Percentiles rank a stretch among this genome's conserved stretches.
Evolutionary conservation across 1,140 invertebrate genomes (phyloP).

Genomic region (Meteorus sp.): DNA sequence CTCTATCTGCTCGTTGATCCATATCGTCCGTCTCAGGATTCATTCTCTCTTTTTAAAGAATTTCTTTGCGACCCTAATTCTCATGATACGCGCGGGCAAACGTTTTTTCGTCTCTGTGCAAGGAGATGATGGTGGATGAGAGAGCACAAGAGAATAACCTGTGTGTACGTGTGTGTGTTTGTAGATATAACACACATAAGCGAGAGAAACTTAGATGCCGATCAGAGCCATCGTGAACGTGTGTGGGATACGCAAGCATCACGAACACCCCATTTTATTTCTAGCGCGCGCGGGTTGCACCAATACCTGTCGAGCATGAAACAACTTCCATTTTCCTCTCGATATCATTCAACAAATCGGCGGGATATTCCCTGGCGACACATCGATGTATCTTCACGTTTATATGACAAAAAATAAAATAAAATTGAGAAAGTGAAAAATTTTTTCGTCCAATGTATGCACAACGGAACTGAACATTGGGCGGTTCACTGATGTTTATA

Average conservation of each 20-base stretch:
- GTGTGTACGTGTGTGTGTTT: too few relatives aligned
- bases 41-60: conserved; percentile 12
- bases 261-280: conserved; percentile 10
- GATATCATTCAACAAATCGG: conserved; percentile 21
- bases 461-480: too few relatives aligned
- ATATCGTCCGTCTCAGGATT: conserved; percentile 7
- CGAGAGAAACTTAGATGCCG: conserved; percentile 1
- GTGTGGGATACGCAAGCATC: background rate
- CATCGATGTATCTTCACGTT: conserved; percentile 5
- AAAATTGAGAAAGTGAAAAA: background rate
- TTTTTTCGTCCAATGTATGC: too few relatives aligned
- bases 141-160: background rate
- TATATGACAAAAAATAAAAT: background rate
- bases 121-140: background rate
- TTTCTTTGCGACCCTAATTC: conserved; percentile 15
- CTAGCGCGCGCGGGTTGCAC: conserved; percentile 8
- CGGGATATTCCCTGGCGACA: conserved; percentile 7
- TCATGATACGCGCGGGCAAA: conserved; percentile 4
- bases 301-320: conserved; percentile 23
- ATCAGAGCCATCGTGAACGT: conserved; percentile 4
- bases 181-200: too few relatives aligned
- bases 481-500: too few relatives aligned
- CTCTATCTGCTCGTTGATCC: background rate
- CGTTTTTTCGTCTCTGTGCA: background rate
- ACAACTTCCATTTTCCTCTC: conserved; percentile 17